Evolutionary conservation across 1,140 invertebrate genomes (phyloP).

Genomic region (Nautilus pompilius): DNA sequence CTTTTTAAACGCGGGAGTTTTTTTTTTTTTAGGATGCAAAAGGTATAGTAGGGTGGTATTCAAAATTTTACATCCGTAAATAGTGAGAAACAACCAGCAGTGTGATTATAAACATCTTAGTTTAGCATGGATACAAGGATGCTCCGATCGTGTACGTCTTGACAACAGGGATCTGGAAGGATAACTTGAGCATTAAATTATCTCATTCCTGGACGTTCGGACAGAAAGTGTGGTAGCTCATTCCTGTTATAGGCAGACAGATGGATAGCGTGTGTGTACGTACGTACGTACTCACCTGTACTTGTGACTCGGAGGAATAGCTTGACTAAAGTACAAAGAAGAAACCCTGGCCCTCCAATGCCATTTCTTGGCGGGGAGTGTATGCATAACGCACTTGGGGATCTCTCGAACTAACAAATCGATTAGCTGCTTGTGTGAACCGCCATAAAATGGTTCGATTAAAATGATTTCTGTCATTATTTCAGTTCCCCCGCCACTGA

Average conservation of each 20-base stretch:
- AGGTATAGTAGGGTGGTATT: no score
- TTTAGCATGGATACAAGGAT: no score
- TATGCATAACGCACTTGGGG: conserved; percentile 44
- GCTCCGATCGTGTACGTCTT: no score
- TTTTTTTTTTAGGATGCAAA: no score
- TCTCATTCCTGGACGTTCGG: neutral
- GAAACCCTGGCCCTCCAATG: conserved; percentile 73
- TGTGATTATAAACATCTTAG: no score
- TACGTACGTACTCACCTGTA: conserved; percentile 49
- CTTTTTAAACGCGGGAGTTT: no score
- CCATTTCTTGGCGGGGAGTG: conserved; percentile 72
- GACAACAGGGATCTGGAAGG: neutral
- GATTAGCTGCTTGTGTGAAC: conserved; percentile 70
- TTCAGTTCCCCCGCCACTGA: no score
- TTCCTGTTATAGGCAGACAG: neutral
- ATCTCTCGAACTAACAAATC: conserved; percentile 55
- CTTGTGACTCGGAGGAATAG: conserved; percentile 60
- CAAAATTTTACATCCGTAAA: no score
- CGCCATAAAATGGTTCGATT: conserved; percentile 70
- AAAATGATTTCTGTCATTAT: no score
- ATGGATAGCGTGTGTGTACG: neutral
- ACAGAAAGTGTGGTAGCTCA: neutral
- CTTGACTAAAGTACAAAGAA: conserved; percentile 64
- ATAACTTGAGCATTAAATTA: neutral
- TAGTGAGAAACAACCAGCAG: no score